Percentiles rank a stretch among this genome's conserved stretches.
Conservation (phyloP, 2,797 vertebrate genomes). For the Gorsachius magnificus region DNA sequence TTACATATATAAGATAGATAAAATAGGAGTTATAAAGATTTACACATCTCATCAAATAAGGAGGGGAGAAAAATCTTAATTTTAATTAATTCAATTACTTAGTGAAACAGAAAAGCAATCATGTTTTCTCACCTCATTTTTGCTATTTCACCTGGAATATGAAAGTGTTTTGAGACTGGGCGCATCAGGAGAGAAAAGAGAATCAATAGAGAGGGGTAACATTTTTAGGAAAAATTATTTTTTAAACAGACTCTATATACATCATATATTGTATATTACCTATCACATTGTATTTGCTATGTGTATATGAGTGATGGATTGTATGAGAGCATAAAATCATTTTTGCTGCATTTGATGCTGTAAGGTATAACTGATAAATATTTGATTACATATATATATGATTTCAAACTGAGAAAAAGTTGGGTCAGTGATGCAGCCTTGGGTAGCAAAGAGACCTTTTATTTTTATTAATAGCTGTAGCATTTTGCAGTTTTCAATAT, state of each 20-base stretch:
- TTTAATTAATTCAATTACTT: neutral
- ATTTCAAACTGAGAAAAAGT: neutral
- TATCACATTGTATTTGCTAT: neutral
- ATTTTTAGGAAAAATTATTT: neutral
- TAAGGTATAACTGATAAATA: conserved; percentile 3
- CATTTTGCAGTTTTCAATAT: neutral
- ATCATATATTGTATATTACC: neutral
- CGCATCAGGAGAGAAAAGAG: neutral
- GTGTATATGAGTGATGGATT: neutral
- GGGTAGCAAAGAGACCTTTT: neutral
- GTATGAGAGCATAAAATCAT: neutral
- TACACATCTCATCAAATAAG: neutral
- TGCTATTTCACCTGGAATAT: neutral
- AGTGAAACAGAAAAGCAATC: neutral
- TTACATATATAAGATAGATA: neutral
- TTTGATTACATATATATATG: neutral
- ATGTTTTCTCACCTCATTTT: neutral
- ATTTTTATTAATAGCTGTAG: neutral
- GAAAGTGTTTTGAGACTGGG: neutral
- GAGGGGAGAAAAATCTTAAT: neutral
- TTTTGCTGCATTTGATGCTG: neutral
- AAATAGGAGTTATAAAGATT: neutral
- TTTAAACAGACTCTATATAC: neutral
- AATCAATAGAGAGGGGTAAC: neutral
- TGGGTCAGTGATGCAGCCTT: neutral